Base-by-base conservation (phyloP, 2,888 invertebrate species). In the Gortyna flavago region DNA sequence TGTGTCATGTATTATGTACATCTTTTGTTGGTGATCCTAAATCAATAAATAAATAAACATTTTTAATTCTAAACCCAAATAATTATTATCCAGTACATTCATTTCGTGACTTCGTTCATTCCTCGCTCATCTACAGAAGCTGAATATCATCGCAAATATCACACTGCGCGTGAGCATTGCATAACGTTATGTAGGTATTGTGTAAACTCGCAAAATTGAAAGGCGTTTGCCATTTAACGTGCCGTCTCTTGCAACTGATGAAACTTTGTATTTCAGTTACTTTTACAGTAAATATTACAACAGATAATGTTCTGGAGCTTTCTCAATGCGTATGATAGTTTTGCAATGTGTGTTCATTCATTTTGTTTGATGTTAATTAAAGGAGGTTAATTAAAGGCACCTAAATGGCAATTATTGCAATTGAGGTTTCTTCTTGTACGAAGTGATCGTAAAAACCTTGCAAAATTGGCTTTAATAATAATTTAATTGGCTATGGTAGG, bases 181-280 rank as follows among this genome's bases (percentile, higher is more conserved):
- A n/a, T 70, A 83, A 86, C 62, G 2, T 68, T 59, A 62, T 65
- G 69, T 76, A 75, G n/a, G n/a, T n/a, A 81, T 62, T 83, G 80
- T 66, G 74, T 75, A 71, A 85, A 79, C 74, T 79, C 64, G 75
- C 68, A 25, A 76, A 87, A 80, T 81, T 83, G 88, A 85, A 87
- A 87, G 85, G 80, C 71, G 73, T 72, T 57, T 59, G 74, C 75
- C 69, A 74, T 82, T 84, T 75, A 66, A n/a, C 44, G 67, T 73
- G 64, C 61, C 65, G 79, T 75, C 61, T 74, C 71, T 21, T 32
- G 64, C 62, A 25, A 29, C 35, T 87, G 84, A 73, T 48, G 87
- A 87, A 87, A 87, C 54, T 67, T 29, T 65, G 41, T 71, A 72
- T 80, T 75, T 81, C 81, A 83, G 72, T 71, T 71, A 48, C 51